Conservation (phyloP, 2,888 invertebrate species). For the Yponomeuta malinellus region DNA sequence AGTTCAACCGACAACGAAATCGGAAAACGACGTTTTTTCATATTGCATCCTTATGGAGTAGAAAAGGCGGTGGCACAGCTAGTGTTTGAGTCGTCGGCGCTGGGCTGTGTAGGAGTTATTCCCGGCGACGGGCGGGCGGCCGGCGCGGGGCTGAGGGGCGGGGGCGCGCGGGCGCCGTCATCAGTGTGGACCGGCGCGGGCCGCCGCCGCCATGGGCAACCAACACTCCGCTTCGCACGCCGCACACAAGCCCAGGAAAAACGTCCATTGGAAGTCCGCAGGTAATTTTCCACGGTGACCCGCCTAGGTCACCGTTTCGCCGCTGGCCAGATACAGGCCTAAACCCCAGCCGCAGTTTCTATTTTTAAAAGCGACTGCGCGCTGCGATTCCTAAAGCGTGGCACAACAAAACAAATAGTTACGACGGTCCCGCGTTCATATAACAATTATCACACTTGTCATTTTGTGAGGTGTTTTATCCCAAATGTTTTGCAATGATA, state of each 20-base stretch:
- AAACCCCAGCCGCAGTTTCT: constrained; percentile 47
- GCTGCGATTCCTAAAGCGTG: constrained; percentile 64
- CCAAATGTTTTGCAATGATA: constrained; percentile 49
- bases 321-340: constrained; percentile 22
- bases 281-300: constrained; percentile 69
- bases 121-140: constrained; percentile 39
- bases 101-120: constrained; percentile 46
- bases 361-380: constrained; percentile 65
- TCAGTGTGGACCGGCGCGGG: constrained; percentile 69
- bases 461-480: constrained; percentile 63
- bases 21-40: neutral
- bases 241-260: constrained; percentile 79
- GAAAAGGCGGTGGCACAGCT: constrained; percentile 1
- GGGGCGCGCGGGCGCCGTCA: constrained; percentile 32
- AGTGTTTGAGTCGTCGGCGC: constrained; percentile 14
- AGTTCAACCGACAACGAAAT: neutral
- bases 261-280: constrained; percentile 91
- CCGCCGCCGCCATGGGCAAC: constrained; percentile 74
- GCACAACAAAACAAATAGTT: constrained; percentile 73
- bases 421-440: constrained; percentile 63
- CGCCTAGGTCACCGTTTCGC: constrained; percentile 18
- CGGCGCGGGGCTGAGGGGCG: constrained; percentile 30
- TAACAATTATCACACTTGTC: constrained; percentile 67
- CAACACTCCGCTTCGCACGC: constrained; percentile 67
- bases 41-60: neutral